Evolutionary conservation across 2,888 invertebrate genomes (phyloP).

Genomic region (Parasteatoda lunata): DNA sequence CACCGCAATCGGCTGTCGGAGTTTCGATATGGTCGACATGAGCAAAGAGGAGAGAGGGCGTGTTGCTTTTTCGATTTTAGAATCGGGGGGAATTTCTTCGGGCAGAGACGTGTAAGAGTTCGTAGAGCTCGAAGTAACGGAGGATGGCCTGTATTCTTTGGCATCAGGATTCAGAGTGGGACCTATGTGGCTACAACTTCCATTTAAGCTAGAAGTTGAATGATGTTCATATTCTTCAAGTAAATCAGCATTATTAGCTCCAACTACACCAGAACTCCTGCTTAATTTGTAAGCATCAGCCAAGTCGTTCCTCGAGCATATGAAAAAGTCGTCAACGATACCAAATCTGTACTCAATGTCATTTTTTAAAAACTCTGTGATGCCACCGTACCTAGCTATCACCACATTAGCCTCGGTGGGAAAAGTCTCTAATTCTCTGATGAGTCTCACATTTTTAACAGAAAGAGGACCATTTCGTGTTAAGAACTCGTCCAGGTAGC

Average conservation of each 20-base stretch:
- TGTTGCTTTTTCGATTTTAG: neutral
- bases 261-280: neutral
- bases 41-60: neutral
- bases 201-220: neutral
- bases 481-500: slow-evolving; percentile 41
- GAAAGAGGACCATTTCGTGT: slow-evolving; percentile 33
- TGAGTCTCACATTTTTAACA: slow-evolving; percentile 27
- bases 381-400: slow-evolving; percentile 41
- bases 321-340: slow-evolving; percentile 34
- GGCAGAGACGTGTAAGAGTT: neutral
- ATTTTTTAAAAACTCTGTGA: slow-evolving; percentile 46
- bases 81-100: neutral
- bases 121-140: neutral
- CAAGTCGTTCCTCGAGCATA: slow-evolving; percentile 42
- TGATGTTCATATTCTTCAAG: neutral
- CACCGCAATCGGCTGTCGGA: slow-evolving; percentile 10
- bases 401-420: slow-evolving; percentile 27
- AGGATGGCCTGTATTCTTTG: slow-evolving; percentile 38
- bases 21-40: slow-evolving; percentile 16
- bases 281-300: slow-evolving; percentile 36
- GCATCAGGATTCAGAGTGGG: slow-evolving; percentile 48
- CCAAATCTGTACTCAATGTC: slow-evolving; percentile 39
- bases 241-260: neutral
- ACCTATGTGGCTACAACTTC: neutral
- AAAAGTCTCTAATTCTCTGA: slow-evolving; percentile 28